Percentiles rank a stretch among this genome's conserved stretches.
Evolutionary conservation across 2,797 vertebrate genomes (phyloP).

Genomic region (Cercopithecus petaurista): DNA sequence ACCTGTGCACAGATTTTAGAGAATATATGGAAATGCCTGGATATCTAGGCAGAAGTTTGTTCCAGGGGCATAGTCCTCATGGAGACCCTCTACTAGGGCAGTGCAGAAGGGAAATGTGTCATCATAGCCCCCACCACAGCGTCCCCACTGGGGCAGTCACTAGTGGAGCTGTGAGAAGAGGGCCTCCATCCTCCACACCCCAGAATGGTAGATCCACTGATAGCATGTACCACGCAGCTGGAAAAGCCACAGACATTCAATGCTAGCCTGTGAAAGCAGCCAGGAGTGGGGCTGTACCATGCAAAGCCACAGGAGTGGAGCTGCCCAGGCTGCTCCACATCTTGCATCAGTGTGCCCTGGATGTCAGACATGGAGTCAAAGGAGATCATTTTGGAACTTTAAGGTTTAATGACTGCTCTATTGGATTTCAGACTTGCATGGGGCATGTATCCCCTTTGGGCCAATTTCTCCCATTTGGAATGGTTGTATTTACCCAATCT

Average conservation of each 20-base stretch:
- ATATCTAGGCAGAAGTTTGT: neutral
- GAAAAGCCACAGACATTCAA: neutral
- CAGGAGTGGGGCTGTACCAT: neutral
- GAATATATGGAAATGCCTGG: neutral
- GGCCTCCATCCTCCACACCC: neutral
- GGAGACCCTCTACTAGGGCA: neutral
- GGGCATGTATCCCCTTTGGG: too few relatives aligned
- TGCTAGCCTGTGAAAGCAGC: neutral
- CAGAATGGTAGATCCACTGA: neutral
- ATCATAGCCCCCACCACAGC: neutral
- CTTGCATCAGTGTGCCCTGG: neutral
- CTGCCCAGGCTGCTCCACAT: neutral
- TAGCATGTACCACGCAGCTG: neutral
- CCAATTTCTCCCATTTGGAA: too few relatives aligned
- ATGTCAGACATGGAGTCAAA: neutral
- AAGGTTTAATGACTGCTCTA: too few relatives aligned
- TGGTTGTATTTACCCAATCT: too few relatives aligned
- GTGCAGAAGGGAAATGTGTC: neutral
- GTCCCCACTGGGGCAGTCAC: neutral
- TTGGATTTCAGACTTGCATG: too few relatives aligned
- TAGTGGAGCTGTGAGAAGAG: neutral
- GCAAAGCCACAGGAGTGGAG: neutral
- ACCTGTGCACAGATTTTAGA: neutral
- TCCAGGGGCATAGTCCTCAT: neutral
- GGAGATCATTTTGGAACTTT: neutral